phyloP scores from a whole-genome alignment of 1,140 invertebrate genomes.

The Episyrphus balteatus region DNA sequence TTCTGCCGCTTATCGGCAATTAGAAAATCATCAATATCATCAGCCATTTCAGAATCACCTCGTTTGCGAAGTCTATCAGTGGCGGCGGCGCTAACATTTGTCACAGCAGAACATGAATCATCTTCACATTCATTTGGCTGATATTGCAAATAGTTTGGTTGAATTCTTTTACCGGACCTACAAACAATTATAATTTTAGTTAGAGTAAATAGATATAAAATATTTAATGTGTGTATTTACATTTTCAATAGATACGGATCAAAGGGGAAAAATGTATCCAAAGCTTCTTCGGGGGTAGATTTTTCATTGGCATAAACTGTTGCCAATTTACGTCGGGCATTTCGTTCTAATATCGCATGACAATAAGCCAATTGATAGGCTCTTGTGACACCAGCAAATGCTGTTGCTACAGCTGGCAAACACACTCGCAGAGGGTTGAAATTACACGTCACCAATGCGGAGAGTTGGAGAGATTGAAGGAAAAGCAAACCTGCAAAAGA shows the following conservation, averaged over 20 bases:
- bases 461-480: slow-evolving; percentile 68
- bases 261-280: slow-evolving; percentile 71
- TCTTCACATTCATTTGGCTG: slow-evolving; percentile 25
- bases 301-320: slow-evolving; percentile 41
- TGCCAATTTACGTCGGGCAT: slow-evolving; percentile 56
- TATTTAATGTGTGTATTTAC: neutral
- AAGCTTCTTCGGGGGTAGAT: slow-evolving; percentile 35
- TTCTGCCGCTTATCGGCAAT: slow-evolving; percentile 28
- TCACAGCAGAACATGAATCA: slow-evolving; percentile 4
- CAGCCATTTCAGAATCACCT: slow-evolving; percentile 29
- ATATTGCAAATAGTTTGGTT: slow-evolving; percentile 37
- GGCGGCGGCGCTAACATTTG: slow-evolving; percentile 9
- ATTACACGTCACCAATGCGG: slow-evolving; percentile 67
- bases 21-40: slow-evolving; percentile 29
- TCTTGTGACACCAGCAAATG: slow-evolving; percentile 73
- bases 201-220: neutral
- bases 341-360: slow-evolving; percentile 78
- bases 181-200: neutral
- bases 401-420: slow-evolving; percentile 60
- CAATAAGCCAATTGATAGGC: slow-evolving; percentile 88
- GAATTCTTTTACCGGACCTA: slow-evolving; percentile 36
- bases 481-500: slow-evolving; percentile 60
- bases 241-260: slow-evolving; percentile 61
- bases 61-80: slow-evolving; percentile 31
- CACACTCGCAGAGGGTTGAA: slow-evolving; percentile 80